These are phyloP conservation scores for Hafferia zeledoni DNA, from an alignment of 2,797 vertebrate genomes.

Conservation along the genomic window DNA sequence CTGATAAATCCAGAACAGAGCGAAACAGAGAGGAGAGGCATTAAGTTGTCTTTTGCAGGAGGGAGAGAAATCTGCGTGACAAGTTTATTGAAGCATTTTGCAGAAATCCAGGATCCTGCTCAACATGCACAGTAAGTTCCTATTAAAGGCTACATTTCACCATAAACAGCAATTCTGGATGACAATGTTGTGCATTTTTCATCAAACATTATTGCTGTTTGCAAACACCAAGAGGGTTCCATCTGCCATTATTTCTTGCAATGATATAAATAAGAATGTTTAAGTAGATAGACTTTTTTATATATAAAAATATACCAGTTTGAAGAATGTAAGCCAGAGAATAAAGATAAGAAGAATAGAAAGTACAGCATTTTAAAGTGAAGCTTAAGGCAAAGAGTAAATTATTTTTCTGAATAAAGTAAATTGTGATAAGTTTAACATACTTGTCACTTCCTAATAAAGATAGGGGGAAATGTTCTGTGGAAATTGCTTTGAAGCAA, in stretches of 20 bases:
- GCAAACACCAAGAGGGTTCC: not conserved
- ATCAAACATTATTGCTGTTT: not conserved
- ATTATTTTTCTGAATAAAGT: not conserved
- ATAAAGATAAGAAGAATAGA: not conserved
- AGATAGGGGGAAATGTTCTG: not conserved
- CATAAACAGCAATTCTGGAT: slow-evolving; percentile 8
- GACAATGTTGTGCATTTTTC: not conserved
- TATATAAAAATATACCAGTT: not conserved
- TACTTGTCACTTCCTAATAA: not conserved
- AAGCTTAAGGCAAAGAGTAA: not conserved
- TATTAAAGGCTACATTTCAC: slow-evolving; percentile 9
- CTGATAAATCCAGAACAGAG: slow-evolving; percentile 4
- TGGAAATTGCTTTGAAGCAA: slow-evolving; percentile 11
- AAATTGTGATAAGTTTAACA: not conserved
- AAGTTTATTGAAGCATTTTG: slow-evolving; percentile 18
- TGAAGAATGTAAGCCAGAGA: not conserved
- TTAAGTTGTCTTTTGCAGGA: slow-evolving; percentile 17
- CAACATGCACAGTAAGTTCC: not conserved
- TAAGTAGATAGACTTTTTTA: not conserved
- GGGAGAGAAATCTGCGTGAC: not conserved
- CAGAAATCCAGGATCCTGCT: not conserved
- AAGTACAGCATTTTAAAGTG: not conserved
- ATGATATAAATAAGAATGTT: not conserved
- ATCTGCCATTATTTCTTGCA: not conserved
- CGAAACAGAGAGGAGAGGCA: not conserved